These are phyloP conservation scores for Silurus aristotelis DNA, from an alignment of 2,797 vertebrate species.

Conservation along the genomic window DNA sequence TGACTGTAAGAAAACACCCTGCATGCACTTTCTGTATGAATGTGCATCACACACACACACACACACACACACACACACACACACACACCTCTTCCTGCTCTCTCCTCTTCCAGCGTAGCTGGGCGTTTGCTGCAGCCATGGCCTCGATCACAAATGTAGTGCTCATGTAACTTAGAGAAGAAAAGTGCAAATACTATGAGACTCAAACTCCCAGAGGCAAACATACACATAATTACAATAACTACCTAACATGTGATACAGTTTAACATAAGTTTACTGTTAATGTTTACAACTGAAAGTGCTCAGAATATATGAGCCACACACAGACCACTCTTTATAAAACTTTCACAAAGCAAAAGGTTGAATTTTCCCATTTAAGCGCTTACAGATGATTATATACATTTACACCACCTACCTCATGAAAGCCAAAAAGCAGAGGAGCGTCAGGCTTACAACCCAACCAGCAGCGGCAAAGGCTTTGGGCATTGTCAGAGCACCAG, in stretches of 20 bases:
- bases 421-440: slow-evolving; percentile 87
- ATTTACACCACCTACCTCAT: slow-evolving; percentile 84
- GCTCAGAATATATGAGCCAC: not conserved
- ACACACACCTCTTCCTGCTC: slow-evolving; percentile 85
- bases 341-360: not conserved
- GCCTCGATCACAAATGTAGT: slow-evolving; percentile 97
- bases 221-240: not conserved
- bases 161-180: slow-evolving; percentile 83
- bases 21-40: not conserved
- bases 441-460: slow-evolving; percentile 89
- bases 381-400: not conserved
- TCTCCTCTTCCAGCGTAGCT: slow-evolving; percentile 91
- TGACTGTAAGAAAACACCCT: not conserved
- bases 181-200: slow-evolving; percentile 13
- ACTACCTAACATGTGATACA: no score
- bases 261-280: not conserved
- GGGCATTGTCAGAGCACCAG: slow-evolving; percentile 95
- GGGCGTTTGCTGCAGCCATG: slow-evolving; percentile 96
- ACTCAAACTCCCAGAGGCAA: not conserved
- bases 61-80: slow-evolving; percentile 49
- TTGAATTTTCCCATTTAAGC: not conserved
- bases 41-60: slow-evolving; percentile 40
- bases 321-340: not conserved
- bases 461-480: slow-evolving; percentile 91
- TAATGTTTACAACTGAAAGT: not conserved